Conservation (phyloP, 1,140 invertebrate genomes). For the Drosophila obscura region DNA sequence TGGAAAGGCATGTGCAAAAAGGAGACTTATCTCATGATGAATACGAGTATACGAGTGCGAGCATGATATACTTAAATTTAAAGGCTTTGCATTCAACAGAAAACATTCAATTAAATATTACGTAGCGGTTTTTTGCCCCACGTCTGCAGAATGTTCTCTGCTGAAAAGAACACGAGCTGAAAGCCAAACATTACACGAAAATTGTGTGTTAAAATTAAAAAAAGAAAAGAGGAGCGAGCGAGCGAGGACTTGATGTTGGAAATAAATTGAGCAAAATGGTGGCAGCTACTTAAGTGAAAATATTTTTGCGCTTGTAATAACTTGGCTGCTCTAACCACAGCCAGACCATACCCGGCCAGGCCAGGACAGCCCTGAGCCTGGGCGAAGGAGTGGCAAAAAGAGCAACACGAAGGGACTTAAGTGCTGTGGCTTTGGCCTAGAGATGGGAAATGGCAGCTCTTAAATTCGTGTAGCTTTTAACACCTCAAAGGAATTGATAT, state of each 20-base stretch:
- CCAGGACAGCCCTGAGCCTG: background rate
- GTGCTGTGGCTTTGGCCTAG: slow-evolving; percentile 62
- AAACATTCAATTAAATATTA: slow-evolving; percentile 58
- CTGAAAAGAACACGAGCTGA: slow-evolving; percentile 51
- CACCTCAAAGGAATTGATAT: background rate
- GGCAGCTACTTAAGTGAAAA: slow-evolving; percentile 81
- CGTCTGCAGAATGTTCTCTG: slow-evolving; percentile 19
- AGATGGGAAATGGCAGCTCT: slow-evolving; percentile 7
- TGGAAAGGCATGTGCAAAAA: slow-evolving; percentile 27
- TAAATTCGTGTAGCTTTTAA: slow-evolving; percentile 1
- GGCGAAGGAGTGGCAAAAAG: slow-evolving; percentile 40
- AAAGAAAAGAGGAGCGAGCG: slow-evolving; percentile 21
- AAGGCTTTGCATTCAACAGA: slow-evolving; percentile 14
- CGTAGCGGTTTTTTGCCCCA: slow-evolving; percentile 28
- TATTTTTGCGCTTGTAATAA: slow-evolving; percentile 80
- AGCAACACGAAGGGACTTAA: slow-evolving; percentile 73
- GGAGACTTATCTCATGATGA: slow-evolving; percentile 2
- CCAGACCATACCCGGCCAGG: slow-evolving; percentile 8
- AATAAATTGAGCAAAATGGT: slow-evolving; percentile 80
- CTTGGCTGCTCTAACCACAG: slow-evolving; percentile 67
- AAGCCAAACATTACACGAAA: slow-evolving; percentile 58
- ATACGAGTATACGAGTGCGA: background rate
- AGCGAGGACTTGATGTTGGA: slow-evolving; percentile 58
- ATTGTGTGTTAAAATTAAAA: slow-evolving; percentile 64
- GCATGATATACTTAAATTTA: slow-evolving; percentile 29